Evolutionary conservation across 2,113 vertebrate genomes (phyloP), one percentile per base, ranked within the genome.

Genomic region (Theropithecus gelada): DNA sequence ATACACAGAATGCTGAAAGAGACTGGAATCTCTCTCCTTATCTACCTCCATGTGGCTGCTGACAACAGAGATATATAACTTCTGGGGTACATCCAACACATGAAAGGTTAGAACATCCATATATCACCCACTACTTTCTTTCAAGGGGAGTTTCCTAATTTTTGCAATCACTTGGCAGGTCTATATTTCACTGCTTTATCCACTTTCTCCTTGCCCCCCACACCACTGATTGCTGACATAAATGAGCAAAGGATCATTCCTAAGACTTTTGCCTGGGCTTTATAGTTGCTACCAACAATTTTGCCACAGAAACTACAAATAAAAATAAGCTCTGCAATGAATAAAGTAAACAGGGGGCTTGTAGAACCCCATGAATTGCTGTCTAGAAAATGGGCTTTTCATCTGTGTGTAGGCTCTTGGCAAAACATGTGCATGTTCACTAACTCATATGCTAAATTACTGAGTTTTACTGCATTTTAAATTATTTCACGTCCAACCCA

Each of bases 351-450:
- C 90, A 45, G 7, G 97, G 95, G 64, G 73, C 95, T 98, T 98
- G 93, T 97, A 98, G 97, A 97, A 98, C 95, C 97, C 97, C 98
- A 97, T 96, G 96, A 98, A 98, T 92, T 98, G 97, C 96, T 97
- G 96, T 98, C 92, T 98, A 98, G 73, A 98, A 98, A 98, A 98
- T 97, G 98, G 97, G 81, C 98, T 98, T 99, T 98, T 98, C 98
- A 98, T 98, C 97, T 98, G 95, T 94, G 96, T 95, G 76, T 84
- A 98, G 97, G 82, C 84, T 96, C 96, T 98, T 98, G 98, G 98
- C 96, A 98, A 98, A 98, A 98, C 59, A 61, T 90, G 66, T 92
- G 96, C 96, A 97, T 97, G 98, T 94, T 96, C 97, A 98, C 95
- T 95, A 98, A 98, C 90, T 93, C 96, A 76, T 93, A 96, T 98